Conservation (phyloP, 2,113 vertebrate species). For the Apteryx owenii region DNA sequence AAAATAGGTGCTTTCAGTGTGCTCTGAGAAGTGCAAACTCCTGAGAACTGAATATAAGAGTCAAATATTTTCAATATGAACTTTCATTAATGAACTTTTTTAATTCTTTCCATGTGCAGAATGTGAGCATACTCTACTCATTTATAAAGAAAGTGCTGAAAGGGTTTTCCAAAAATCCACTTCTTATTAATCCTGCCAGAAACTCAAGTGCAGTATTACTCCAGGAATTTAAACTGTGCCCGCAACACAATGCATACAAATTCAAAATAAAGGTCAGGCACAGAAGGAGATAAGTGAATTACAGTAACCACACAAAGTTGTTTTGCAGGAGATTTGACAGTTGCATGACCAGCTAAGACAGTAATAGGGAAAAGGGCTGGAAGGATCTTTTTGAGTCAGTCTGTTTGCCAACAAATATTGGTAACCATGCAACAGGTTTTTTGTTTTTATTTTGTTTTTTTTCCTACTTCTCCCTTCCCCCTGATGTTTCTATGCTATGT, state of each 20-base stretch:
- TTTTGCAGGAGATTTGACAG: neutral
- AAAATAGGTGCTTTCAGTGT: neutral
- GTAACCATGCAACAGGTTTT: neutral
- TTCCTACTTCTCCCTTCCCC: neutral
- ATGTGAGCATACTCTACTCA: neutral
- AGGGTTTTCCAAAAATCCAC: slow-evolving; percentile 43
- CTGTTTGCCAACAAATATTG: neutral
- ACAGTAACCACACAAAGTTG: neutral
- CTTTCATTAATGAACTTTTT: neutral
- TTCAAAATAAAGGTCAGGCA: neutral
- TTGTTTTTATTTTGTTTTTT: neutral
- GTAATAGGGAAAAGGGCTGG: neutral
- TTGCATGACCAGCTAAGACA: neutral
- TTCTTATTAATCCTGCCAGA: slow-evolving; percentile 50
- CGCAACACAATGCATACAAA: neutral
- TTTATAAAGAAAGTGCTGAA: slow-evolving; percentile 46
- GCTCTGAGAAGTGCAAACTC: neutral
- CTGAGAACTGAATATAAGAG: neutral
- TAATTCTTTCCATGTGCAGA: neutral
- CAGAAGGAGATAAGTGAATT: neutral
- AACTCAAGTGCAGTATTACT: neutral
- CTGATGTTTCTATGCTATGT: neutral
- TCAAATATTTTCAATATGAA: neutral
- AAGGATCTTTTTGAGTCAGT: neutral
- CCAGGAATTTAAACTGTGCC: slow-evolving; percentile 1